Conservation (phyloP, 2,888 invertebrate species). For the Colletes collaris region DNA sequence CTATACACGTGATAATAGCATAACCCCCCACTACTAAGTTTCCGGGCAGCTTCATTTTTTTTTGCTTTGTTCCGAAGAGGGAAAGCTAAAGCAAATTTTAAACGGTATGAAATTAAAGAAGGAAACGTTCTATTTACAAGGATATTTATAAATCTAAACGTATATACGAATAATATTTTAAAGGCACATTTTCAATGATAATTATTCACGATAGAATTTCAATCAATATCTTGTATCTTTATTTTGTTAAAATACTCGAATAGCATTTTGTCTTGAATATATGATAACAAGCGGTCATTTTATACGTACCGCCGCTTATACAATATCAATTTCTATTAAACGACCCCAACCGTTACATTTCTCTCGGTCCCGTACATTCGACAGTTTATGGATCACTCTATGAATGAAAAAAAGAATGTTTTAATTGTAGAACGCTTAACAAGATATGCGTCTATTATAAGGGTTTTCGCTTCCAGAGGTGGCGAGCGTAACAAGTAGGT, state of each 20-base stretch:
- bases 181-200: too few relatives aligned
- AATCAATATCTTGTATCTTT: background rate
- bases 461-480: constrained; percentile 42
- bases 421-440: constrained; percentile 45
- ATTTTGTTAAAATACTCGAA: background rate
- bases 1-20: background rate
- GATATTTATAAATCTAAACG: too few relatives aligned
- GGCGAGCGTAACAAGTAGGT: constrained; percentile 59
- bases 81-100: too few relatives aligned
- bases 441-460: constrained; percentile 36
- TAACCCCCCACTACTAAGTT: too few relatives aligned
- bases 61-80: too few relatives aligned
- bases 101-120: too few relatives aligned
- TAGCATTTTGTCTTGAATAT: constrained; percentile 2
- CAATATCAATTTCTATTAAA: background rate
- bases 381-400: too few relatives aligned
- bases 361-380: too few relatives aligned
- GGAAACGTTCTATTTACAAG: too few relatives aligned
- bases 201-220: background rate
- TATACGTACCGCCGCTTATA: background rate
- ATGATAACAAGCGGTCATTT: background rate
- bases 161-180: too few relatives aligned
- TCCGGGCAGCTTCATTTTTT: too few relatives aligned
- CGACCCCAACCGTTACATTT: too few relatives aligned
- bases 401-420: background rate